Evolutionary conservation across 2,113 vertebrate genomes (phyloP).

Genomic region (Callipepla squamata): DNA sequence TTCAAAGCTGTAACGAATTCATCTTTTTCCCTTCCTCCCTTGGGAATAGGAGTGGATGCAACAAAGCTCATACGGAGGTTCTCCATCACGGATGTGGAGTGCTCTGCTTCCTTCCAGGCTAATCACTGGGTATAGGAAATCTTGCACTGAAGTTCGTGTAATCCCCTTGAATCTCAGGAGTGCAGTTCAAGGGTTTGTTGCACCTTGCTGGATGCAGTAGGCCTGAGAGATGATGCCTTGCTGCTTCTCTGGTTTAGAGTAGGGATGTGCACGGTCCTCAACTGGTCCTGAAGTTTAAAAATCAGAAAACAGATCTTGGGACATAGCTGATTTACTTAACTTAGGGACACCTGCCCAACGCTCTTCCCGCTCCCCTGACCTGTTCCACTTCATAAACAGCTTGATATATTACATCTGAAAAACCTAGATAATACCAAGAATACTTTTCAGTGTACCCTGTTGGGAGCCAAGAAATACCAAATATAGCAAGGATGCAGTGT

Average conservation of each 20-base stretch:
- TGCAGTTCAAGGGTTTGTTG: background rate
- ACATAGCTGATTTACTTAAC: background rate
- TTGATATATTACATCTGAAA: background rate
- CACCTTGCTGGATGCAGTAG: too few relatives aligned
- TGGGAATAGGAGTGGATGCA: background rate
- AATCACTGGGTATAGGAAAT: too few relatives aligned
- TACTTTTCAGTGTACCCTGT: background rate
- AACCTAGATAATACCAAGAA: background rate
- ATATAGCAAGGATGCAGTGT: background rate
- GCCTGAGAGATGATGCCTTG: background rate
- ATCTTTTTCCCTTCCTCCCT: background rate
- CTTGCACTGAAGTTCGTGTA: background rate
- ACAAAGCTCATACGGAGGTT: background rate
- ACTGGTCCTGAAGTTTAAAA: background rate
- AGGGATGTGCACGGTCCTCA: background rate
- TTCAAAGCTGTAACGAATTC: background rate
- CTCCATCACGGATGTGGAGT: background rate
- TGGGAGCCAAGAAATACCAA: background rate
- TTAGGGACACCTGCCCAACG: background rate
- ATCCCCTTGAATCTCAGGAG: background rate
- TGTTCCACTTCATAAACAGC: background rate
- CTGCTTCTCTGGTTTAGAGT: background rate
- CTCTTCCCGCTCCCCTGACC: rapidly evolving
- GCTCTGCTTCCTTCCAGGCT: background rate
- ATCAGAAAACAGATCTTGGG: background rate